Evolutionary conservation across 2,888 invertebrate species (phyloP).

Genomic region (Electrophaes corylata): DNA sequence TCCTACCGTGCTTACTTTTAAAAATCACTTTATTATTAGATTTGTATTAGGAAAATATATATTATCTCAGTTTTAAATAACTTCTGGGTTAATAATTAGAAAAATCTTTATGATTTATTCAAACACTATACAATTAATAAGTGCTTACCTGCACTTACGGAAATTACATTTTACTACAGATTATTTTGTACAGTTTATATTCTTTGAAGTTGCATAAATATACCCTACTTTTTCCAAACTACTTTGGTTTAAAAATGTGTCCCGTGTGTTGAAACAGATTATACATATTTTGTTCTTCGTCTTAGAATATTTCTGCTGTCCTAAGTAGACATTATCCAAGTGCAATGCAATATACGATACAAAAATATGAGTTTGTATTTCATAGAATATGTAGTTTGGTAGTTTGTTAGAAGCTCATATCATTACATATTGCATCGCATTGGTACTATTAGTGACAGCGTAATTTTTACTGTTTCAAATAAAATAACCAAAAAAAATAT

Average conservation of each 20-base stretch:
- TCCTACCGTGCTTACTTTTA: too few relatives aligned
- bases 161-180: too few relatives aligned
- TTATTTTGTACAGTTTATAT: too few relatives aligned
- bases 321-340: neutral
- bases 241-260: slow-evolving; percentile 6
- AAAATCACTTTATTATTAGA: too few relatives aligned
- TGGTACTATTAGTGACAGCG: slow-evolving; percentile 6
- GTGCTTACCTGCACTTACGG: too few relatives aligned
- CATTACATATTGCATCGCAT: slow-evolving; percentile 1
- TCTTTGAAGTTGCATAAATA: too few relatives aligned
- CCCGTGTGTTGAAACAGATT: slow-evolving; percentile 6
- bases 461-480: neutral
- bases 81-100: too few relatives aligned
- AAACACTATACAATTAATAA: too few relatives aligned
- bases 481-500: neutral
- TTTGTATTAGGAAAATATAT: too few relatives aligned
- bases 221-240: neutral
- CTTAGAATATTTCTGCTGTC: slow-evolving; percentile 4
- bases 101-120: too few relatives aligned
- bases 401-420: neutral
- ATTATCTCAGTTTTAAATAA: too few relatives aligned
- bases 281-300: neutral
- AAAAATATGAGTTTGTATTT: neutral
- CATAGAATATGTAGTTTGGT: slow-evolving; percentile 3
- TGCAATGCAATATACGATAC: neutral